Evolutionary conservation across 30 jellyfish, hydroid and myxozoan species (phyloP).

Genomic region (Pseudorhiza aurosa): DNA sequence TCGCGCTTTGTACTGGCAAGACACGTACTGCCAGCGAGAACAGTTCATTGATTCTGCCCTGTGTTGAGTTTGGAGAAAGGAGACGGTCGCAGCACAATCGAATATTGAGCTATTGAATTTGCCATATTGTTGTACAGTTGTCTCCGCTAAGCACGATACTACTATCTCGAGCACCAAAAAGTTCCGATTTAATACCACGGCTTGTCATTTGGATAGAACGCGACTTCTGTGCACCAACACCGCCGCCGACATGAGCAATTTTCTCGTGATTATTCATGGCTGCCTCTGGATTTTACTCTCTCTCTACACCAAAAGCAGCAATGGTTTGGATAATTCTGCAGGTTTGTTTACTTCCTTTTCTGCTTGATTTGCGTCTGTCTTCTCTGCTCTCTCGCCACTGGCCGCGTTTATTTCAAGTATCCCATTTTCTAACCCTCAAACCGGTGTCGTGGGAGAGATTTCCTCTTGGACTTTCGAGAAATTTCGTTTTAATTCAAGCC

Average conservation of each 20-base stretch:
- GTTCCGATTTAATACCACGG: too few species aligned
- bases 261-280: background rate
- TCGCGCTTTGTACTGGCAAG: slow-evolving; percentile 5
- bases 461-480: too few species aligned
- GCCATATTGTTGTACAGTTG: background rate
- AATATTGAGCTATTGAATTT: background rate
- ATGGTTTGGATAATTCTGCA: background rate
- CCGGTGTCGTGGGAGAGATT: too few species aligned
- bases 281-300: background rate
- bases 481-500: too few species aligned
- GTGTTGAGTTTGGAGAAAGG: background rate
- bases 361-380: background rate
- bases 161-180: too few species aligned
- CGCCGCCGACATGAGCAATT: background rate
- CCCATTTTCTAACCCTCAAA: too few species aligned
- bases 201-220: too few species aligned
- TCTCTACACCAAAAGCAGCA: background rate
- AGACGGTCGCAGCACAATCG: background rate
- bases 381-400: background rate
- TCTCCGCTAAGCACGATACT: background rate
- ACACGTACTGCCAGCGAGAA: background rate
- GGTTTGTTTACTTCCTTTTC: background rate
- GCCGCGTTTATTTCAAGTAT: background rate
- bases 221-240: background rate
- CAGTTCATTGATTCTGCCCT: background rate